Evolutionary conservation across 2,888 invertebrate genomes (phyloP).

Genomic region (Nephrotoma flavescens): DNA sequence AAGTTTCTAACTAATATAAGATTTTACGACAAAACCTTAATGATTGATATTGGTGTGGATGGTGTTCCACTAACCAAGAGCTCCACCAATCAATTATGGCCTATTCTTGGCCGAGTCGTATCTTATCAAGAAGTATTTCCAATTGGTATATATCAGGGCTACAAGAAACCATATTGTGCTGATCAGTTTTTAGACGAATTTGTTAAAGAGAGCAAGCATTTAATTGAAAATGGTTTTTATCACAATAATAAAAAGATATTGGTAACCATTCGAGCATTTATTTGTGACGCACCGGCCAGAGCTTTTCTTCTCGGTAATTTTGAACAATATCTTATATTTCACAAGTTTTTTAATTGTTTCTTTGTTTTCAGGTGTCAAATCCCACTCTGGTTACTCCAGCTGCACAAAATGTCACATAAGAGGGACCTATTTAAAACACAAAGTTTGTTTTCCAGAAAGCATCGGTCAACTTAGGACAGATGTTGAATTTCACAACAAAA

Average conservation of each 20-base stretch:
- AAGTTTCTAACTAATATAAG: background rate
- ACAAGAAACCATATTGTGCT: constrained; percentile 1
- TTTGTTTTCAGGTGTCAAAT: background rate
- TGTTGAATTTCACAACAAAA: background rate
- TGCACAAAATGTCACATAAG: constrained; percentile 1
- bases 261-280: background rate
- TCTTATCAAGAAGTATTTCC: constrained; percentile 1
- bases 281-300: background rate
- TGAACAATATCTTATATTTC: background rate
- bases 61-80: background rate
- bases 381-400: constrained; percentile 3
- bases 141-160: background rate
- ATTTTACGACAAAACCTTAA: background rate
- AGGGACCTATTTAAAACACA: background rate
- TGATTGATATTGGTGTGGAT: background rate
- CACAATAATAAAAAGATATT: background rate
- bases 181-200: background rate
- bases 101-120: background rate
- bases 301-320: background rate
- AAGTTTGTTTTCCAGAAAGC: constrained; percentile 4
- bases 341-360: background rate
- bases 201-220: background rate
- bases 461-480: background rate
- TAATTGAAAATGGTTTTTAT: background rate
- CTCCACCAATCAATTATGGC: background rate